Conservation (phyloP, 2,797 vertebrate genomes). For the Poeciliopsis paucimaculata region DNA sequence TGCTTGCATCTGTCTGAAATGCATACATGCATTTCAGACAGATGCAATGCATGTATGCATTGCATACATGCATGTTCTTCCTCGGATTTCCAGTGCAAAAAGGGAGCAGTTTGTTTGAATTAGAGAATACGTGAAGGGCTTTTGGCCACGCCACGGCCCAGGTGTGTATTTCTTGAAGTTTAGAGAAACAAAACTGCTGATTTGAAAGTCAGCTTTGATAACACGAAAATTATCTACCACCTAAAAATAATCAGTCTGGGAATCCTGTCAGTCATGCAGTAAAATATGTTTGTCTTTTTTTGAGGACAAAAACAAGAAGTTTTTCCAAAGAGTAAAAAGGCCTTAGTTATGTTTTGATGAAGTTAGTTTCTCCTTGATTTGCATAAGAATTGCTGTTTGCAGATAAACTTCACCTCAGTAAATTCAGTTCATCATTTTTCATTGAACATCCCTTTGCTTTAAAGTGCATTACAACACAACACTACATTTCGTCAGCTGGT, state of each 20-base stretch:
- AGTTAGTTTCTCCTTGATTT: background rate
- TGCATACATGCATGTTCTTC: conserved; percentile 40
- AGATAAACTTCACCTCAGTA: background rate
- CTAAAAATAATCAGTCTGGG: background rate
- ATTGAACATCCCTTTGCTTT: background rate
- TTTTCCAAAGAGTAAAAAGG: conserved; percentile 1
- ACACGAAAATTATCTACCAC: conserved; percentile 4
- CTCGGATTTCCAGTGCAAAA: conserved; percentile 41
- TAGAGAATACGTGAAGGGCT: conserved; percentile 32
- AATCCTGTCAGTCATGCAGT: background rate
- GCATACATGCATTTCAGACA: conserved; percentile 47
- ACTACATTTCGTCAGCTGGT: background rate
- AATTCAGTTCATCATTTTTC: background rate
- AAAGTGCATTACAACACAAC: background rate
- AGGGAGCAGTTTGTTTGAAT: conserved; percentile 53
- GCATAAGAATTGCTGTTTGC: background rate
- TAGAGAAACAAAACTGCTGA: conserved; percentile 30
- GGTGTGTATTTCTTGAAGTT: conserved; percentile 26
- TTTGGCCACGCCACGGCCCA: conserved; percentile 40
- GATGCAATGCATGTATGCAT: too few species aligned
- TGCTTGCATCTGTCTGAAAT: conserved; percentile 61
- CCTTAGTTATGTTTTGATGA: background rate
- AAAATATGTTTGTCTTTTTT: conserved; percentile 5
- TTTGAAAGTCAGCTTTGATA: conserved; percentile 23
- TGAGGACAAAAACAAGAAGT: background rate